phyloP scores from a whole-genome alignment of 2,888 invertebrate genomes.

The Leptinotarsa peninsularis region DNA sequence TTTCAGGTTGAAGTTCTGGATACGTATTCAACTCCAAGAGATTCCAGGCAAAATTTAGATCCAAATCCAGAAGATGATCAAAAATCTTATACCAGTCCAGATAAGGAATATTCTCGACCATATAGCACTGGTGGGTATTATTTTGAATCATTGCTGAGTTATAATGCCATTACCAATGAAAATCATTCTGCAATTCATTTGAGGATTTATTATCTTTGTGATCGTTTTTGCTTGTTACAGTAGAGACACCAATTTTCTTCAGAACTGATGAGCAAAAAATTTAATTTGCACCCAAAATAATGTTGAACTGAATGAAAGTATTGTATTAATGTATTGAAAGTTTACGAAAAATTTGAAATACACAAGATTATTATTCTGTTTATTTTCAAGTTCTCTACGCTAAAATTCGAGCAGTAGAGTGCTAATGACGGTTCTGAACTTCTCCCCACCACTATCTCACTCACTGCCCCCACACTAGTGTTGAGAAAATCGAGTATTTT shows the following conservation, averaged over 20 bases:
- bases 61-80: conserved; percentile 63
- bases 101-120: conserved; percentile 71
- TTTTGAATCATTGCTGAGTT: background rate
- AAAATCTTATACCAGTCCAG: conserved; percentile 69
- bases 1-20: conserved; percentile 79
- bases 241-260: background rate
- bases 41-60: conserved; percentile 67
- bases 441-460: no score
- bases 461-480: background rate
- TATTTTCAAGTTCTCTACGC: background rate
- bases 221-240: background rate
- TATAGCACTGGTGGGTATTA: conserved; percentile 67
- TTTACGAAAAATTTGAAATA: conserved; percentile 36
- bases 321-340: conserved; percentile 35
- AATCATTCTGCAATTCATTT: background rate
- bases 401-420: background rate
- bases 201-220: background rate
- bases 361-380: background rate
- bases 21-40: conserved; percentile 80
- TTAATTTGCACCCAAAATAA: conserved; percentile 36
- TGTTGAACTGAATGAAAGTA: conserved; percentile 39
- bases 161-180: background rate
- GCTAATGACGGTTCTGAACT: background rate
- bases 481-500: background rate
- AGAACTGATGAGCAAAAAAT: conserved; percentile 10